Percentiles rank a stretch among this genome's conserved stretches.
Conservation (phyloP, 2,888 invertebrate species). For the Polydrusus cervinus region DNA sequence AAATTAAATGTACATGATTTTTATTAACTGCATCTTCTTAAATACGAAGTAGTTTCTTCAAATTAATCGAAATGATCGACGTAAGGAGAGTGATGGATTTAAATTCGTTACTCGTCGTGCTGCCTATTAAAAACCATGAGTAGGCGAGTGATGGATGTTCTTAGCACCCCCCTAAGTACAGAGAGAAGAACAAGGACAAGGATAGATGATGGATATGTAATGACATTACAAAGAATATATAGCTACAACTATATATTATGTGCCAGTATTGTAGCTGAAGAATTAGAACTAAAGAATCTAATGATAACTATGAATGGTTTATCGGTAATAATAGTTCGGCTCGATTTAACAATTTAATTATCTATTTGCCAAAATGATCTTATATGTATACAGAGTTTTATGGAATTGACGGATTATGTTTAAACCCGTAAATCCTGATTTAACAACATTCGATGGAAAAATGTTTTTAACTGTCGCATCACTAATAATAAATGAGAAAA, state of each 20-base stretch:
- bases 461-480: no score
- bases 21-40: no score
- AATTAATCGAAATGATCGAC: slow-evolving; percentile 56
- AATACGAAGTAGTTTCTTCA: slow-evolving; percentile 57
- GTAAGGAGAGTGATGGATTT: slow-evolving; percentile 49
- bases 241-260: no score
- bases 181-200: slow-evolving; percentile 41
- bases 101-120: slow-evolving; percentile 54
- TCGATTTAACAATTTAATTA: background rate
- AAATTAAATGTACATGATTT: no score
- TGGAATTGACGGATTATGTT: no score
- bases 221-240: background rate
- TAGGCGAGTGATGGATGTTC: slow-evolving; percentile 54
- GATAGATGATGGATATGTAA: slow-evolving; percentile 19
- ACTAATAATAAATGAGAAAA: no score
- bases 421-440: no score
- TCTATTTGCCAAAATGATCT: no score
- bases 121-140: slow-evolving; percentile 54
- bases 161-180: slow-evolving; percentile 49
- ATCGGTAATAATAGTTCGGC: background rate
- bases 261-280: background rate
- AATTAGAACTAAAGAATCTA: background rate
- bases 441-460: no score
- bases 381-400: no score
- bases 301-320: background rate